A percentile compares a stretch with the other conserved stretches of the same genome.
These are phyloP conservation scores for Clytia hemisphaerica DNA, from an alignment of 30 jellyfish, hydroid and myxozoan species.

Conservation along the genomic window DNA sequence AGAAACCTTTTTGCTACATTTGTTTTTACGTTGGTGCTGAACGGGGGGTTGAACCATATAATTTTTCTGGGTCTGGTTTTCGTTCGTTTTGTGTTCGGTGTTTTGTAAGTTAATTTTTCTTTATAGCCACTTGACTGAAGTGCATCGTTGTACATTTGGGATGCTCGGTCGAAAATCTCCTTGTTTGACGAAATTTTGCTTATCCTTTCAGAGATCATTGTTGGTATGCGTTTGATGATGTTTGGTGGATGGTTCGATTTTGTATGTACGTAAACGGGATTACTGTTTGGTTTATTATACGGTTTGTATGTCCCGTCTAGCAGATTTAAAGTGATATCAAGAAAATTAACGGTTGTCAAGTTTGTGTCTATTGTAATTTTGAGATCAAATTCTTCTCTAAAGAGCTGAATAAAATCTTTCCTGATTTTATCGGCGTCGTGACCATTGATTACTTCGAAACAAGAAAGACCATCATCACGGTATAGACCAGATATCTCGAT, in stretches of 20 bases:
- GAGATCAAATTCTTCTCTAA: constrained; percentile 36
- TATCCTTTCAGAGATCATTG: not conserved
- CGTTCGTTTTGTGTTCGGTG: not conserved
- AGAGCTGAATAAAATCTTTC: constrained; percentile 7
- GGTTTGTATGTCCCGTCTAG: constrained; percentile 39
- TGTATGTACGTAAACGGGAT: constrained; percentile 34
- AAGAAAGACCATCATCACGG: constrained; percentile 66
- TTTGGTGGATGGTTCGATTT: constrained; percentile 57
- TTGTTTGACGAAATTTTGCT: constrained; percentile 57
- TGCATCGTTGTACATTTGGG: constrained; percentile 44
- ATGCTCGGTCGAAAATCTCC: constrained; percentile 40
- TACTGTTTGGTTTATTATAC: constrained; percentile 41
- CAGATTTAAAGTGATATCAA: constrained; percentile 43
- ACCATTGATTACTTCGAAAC: constrained; percentile 32
- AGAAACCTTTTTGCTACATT: constrained; percentile 41
- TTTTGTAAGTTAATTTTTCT: not conserved
- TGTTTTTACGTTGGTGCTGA: constrained; percentile 47
- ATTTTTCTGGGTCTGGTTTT: constrained; percentile 17
- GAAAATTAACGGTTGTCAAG: constrained; percentile 47
- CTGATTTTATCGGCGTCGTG: constrained; percentile 28
- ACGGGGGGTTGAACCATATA: constrained; percentile 53
- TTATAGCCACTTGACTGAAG: constrained; percentile 27
- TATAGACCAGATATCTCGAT: constrained; percentile 42
- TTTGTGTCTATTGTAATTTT: constrained; percentile 40
- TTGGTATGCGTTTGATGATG: constrained; percentile 42